Conservation (phyloP, 2,113 vertebrate genomes). For the Sardina pilchardus region DNA sequence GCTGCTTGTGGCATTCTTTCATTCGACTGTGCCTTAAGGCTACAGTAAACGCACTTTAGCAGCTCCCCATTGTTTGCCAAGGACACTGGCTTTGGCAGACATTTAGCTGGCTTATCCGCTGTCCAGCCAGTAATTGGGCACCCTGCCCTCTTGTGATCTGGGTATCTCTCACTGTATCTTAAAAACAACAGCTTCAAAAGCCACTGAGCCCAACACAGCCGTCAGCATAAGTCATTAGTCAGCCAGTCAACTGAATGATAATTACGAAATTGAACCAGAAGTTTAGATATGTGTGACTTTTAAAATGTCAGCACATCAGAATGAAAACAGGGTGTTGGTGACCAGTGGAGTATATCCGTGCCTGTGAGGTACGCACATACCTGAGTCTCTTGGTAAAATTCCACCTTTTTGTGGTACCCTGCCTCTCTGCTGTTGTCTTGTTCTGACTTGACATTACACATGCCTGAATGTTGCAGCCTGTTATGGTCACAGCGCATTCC, state of each 20-base stretch:
- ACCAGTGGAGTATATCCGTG: background rate
- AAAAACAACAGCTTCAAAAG: background rate
- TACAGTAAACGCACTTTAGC: background rate
- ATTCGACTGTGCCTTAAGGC: background rate
- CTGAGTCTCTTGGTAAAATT: background rate
- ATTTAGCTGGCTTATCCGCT: background rate
- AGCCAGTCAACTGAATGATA: no score
- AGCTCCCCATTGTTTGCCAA: background rate
- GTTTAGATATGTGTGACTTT: no score
- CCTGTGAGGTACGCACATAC: background rate
- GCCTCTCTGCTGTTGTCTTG: constrained; percentile 48
- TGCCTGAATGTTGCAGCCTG: constrained; percentile 29
- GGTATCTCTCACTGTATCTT: background rate
- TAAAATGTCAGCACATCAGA: no score
- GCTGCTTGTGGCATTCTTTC: background rate
- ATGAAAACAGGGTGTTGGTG: background rate
- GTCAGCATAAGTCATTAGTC: no score
- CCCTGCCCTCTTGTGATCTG: constrained; percentile 9
- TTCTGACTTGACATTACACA: constrained; percentile 57
- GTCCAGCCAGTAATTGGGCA: background rate
- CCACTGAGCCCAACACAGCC: background rate
- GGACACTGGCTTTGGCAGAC: background rate
- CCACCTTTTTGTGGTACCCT: background rate
- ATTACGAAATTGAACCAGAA: no score
- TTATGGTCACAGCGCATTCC: constrained; percentile 37